Evolutionary conservation across 1,140 invertebrate species (phyloP).

Genomic region (Xylocopa sonorina): DNA sequence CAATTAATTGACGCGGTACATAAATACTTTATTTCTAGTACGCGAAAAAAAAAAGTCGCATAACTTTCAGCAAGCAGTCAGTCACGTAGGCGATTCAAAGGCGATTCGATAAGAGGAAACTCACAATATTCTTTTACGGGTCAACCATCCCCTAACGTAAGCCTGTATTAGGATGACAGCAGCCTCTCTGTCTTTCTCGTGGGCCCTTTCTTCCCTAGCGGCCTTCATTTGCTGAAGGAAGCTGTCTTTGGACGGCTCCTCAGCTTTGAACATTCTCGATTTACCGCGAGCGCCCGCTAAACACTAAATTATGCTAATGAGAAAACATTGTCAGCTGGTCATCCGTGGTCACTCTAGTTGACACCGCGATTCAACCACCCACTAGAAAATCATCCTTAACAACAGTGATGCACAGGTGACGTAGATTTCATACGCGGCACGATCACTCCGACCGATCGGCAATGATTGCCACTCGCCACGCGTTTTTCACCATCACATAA

Average conservation of each 20-base stretch:
- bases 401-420: constrained; percentile 8
- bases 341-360: constrained; percentile 40
- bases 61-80: neutral
- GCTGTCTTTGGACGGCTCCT: constrained; percentile 84
- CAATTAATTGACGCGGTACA: constrained; percentile 4
- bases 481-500: constrained; percentile 59
- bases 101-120: constrained; percentile 66
- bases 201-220: constrained; percentile 91
- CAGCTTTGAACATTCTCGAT: constrained; percentile 83
- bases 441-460: constrained; percentile 32
- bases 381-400: constrained; percentile 46
- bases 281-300: constrained; percentile 39
- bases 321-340: constrained; percentile 72
- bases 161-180: constrained; percentile 89
- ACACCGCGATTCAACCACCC: constrained; percentile 44
- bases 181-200: constrained; percentile 89
- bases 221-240: constrained; percentile 93
- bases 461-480: constrained; percentile 43
- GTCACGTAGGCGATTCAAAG: neutral
- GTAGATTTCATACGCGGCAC: constrained; percentile 25
- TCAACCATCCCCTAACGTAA: constrained; percentile 87
- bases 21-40: constrained; percentile 5
- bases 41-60: neutral
- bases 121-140: constrained; percentile 85
- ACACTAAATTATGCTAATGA: constrained; percentile 59